Conservation (phyloP, 2,113 vertebrate genomes). For the Atrichornis clamosus region DNA sequence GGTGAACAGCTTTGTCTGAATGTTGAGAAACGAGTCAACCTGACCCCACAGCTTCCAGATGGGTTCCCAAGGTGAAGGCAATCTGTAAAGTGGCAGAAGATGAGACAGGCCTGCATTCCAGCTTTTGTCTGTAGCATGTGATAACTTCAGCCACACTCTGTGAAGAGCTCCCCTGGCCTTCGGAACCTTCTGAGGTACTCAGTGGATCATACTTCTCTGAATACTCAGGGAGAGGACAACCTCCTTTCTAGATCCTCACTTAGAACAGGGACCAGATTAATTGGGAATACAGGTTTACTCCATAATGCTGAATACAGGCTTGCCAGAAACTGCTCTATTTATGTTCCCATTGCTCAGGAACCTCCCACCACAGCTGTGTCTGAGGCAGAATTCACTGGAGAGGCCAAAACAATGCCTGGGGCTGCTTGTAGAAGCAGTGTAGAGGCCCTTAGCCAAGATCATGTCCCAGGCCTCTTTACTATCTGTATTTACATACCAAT, state of each 20-base stretch:
- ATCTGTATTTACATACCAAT: accelerated
- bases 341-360: neutral
- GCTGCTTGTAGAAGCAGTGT: neutral
- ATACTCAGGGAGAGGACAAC: neutral
- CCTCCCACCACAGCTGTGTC: neutral
- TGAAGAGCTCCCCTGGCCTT: neutral
- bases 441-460: neutral
- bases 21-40: neutral
- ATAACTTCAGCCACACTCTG: accelerated
- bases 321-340: neutral
- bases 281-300: neutral
- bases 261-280: neutral
- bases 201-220: neutral
- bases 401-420: neutral
- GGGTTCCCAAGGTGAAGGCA: neutral
- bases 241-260: neutral
- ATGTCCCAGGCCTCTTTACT: neutral
- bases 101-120: neutral
- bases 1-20: neutral
- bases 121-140: neutral
- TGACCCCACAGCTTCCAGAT: neutral
- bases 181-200: neutral
- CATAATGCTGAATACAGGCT: neutral
- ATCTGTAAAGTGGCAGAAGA: neutral
- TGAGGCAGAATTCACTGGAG: neutral